These are phyloP conservation scores for Trichonephila inaurata DNA, from an alignment of 1,140 invertebrate species.

Conservation along the genomic window DNA sequence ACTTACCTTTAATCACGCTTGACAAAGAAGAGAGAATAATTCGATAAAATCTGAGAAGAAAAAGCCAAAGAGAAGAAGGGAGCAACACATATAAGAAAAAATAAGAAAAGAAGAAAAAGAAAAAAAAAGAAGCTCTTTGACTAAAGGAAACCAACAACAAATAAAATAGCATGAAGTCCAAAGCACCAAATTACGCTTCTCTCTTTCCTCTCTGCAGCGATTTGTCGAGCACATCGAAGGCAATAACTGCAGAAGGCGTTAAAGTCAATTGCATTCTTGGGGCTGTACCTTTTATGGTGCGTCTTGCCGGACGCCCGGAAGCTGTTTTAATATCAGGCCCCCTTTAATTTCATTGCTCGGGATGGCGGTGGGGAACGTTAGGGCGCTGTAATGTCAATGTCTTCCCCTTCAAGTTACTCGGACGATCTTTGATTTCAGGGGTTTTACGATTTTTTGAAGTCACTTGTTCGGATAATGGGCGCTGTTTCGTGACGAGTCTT, in stretches of 20 bases:
- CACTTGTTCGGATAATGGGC: neutral
- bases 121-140: neutral
- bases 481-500: slow-evolving; percentile 6
- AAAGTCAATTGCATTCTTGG: slow-evolving; percentile 66
- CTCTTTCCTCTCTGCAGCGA: slow-evolving; percentile 12
- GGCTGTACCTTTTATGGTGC: slow-evolving; percentile 51
- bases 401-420: slow-evolving; percentile 13
- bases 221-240: slow-evolving; percentile 34
- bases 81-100: neutral
- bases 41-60: slow-evolving; percentile 46
- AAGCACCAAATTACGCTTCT: slow-evolving; percentile 23
- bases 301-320: neutral
- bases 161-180: slow-evolving; percentile 48
- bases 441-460: slow-evolving; percentile 55
- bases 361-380: slow-evolving; percentile 13
- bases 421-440: slow-evolving; percentile 10
- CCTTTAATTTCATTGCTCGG: slow-evolving; percentile 66
- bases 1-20: slow-evolving; percentile 52
- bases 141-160: slow-evolving; percentile 17
- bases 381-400: slow-evolving; percentile 8
- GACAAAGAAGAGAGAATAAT: slow-evolving; percentile 58
- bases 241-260: slow-evolving; percentile 62
- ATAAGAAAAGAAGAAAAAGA: too few species aligned
- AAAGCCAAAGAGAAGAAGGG: neutral
- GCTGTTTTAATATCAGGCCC: slow-evolving; percentile 58